Evolutionary conservation across 2,797 vertebrate genomes (phyloP), one percentile per base, ranked within the genome.

Genomic region (Pseudochaenichthys georgianus): DNA sequence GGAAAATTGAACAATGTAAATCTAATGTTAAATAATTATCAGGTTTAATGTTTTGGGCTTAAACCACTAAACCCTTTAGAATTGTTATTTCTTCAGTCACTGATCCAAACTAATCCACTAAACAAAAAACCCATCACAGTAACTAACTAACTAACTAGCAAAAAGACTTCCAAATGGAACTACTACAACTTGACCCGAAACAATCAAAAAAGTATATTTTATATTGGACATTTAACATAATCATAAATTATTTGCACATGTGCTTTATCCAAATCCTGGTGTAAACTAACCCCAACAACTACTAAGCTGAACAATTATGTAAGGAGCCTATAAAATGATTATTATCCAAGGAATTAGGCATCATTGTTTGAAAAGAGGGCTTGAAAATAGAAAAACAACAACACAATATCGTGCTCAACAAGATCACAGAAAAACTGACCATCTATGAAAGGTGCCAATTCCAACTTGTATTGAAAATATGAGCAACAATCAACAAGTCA

Each of bases 401-500:
- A 38, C 11, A 43, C 13, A 17, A 15, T 19, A 50, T 66, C 51
- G 63, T 31, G 42, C 41, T 43, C 3, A 45, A 46, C 13, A 54
- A 68, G 23, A 74, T 74, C 34, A 50, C 15, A 54, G n/a, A 9
- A 58, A 61, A 61, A 54, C 46, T 41, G 64, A 79, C 61, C 63
- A 57, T 34, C 42, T 21, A 28, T 52, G 16, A 77, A 41, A 53
- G 8, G 63, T 2, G 42, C 60, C 16, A 65, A 60, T 46, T 62
- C 60, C 41, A 58, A 47, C 55, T 63, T 21, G 10, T 46, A 50
- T 55, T 58, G 31, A 63, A 65, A 60, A 73, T 21, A 77, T 52
- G 60, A 78, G 52, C 65, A 74, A 60, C 66, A 74, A 55, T 64
- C 58, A 70, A 77, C 70, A 81, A 72, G 67, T 77, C 21, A 65